These are phyloP conservation scores for Arrhopalites spinosus DNA, from an alignment of 2,888 invertebrate genomes.

Conservation along the genomic window DNA sequence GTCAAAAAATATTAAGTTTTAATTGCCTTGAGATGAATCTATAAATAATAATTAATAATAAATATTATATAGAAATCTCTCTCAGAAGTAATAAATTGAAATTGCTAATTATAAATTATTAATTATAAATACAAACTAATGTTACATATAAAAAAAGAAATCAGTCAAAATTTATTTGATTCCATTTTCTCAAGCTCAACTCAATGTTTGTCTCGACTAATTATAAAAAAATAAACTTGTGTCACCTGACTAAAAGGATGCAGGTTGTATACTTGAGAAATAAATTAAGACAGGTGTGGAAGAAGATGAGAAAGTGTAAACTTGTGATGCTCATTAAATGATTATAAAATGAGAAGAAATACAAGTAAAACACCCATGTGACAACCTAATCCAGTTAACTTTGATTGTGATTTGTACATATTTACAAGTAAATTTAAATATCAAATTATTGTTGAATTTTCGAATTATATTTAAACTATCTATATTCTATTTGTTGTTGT, in stretches of 20 bases:
- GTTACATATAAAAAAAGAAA: not conserved
- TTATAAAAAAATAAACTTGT: not conserved
- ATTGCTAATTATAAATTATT: not conserved
- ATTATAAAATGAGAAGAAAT: not conserved
- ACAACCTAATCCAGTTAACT: not conserved
- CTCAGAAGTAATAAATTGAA: not conserved
- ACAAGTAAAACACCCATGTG: too few species aligned
- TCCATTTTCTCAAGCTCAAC: constrained; percentile 15
- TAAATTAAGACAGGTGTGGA: too few species aligned
- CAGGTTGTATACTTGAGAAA: not conserved
- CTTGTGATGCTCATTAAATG: too few species aligned
- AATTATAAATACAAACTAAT: not conserved
- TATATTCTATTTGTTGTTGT: too few species aligned
- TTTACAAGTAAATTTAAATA: not conserved
- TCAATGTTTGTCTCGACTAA: not conserved
- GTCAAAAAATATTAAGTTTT: not conserved
- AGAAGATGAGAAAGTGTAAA: too few species aligned
- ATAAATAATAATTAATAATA: not conserved
- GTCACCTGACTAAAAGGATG: not conserved
- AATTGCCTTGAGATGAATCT: not conserved
- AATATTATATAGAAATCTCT: not conserved
- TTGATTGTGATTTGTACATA: constrained; percentile 2
- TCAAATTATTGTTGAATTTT: not conserved
- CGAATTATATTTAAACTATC: not conserved
- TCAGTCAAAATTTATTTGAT: not conserved